phyloP scores from a whole-genome alignment of 64 coral and sea anemone species.

The Porites lutea region DNA sequence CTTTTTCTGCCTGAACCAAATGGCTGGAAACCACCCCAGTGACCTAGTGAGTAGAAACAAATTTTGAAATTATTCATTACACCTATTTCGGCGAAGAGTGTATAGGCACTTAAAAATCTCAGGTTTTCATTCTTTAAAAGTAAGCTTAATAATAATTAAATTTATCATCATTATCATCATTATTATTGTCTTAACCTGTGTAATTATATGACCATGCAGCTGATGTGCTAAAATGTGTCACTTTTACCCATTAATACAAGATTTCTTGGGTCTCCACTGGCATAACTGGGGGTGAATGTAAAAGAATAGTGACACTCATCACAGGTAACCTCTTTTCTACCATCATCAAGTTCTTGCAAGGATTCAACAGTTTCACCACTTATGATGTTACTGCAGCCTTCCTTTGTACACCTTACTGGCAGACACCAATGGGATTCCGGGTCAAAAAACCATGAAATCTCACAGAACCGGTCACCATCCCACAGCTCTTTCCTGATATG shows the following conservation, averaged over 20 bases:
- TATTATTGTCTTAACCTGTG: not conserved
- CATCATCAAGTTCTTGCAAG: conserved; percentile 11
- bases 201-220: not conserved
- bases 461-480: conserved; percentile 74
- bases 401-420: conserved; percentile 9
- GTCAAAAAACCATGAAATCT: conserved; percentile 78
- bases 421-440: not conserved
- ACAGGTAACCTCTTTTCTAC: conserved; percentile 20
- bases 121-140: not conserved
- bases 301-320: conserved; percentile 22
- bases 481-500: conserved; percentile 64
- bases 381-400: conserved; percentile 32
- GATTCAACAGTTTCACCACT: conserved; percentile 30
- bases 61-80: not conserved
- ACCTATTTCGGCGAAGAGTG: not conserved
- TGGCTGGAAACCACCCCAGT: conserved; percentile 55
- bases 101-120: not conserved
- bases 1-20: conserved; percentile 20
- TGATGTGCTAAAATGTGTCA: not conserved
- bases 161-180: too few species aligned
- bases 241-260: conserved; percentile 51
- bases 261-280: conserved; percentile 51
- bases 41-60: not conserved
- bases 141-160: not conserved
- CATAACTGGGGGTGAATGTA: conserved; percentile 2